Conservation (phyloP, 1,140 invertebrate species). For the Zaprionus davidi region DNA sequence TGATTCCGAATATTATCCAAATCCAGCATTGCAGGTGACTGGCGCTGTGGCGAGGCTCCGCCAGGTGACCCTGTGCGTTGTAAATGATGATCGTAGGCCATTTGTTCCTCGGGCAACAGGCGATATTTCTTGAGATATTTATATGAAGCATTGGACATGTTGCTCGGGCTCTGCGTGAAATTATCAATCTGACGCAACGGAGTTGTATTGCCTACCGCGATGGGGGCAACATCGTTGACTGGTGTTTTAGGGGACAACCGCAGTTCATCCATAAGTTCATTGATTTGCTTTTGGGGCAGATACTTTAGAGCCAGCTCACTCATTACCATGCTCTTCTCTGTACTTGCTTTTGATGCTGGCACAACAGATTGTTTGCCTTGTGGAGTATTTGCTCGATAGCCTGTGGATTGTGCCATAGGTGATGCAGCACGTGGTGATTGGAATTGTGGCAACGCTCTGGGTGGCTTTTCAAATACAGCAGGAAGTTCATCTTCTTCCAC, state of each 20-base stretch:
- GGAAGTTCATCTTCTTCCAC: slow-evolving; percentile 56
- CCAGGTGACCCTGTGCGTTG: slow-evolving; percentile 22
- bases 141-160: slow-evolving; percentile 81
- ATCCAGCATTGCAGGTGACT: slow-evolving; percentile 52
- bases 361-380: slow-evolving; percentile 32
- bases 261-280: slow-evolving; percentile 72
- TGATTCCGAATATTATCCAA: slow-evolving; percentile 75
- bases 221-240: slow-evolving; percentile 1
- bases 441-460: slow-evolving; percentile 42
- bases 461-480: slow-evolving; percentile 5
- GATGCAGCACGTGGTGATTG: slow-evolving; percentile 58
- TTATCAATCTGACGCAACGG: slow-evolving; percentile 71
- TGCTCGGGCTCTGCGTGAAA: slow-evolving; percentile 60
- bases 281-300: slow-evolving; percentile 68
- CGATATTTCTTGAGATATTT: slow-evolving; percentile 80
- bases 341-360: slow-evolving; percentile 47
- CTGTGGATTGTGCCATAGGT: slow-evolving; percentile 73
- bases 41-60: slow-evolving; percentile 24
- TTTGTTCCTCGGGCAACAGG: slow-evolving; percentile 67
- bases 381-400: slow-evolving; percentile 61
- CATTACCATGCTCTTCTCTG: slow-evolving; percentile 78
- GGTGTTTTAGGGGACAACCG: slow-evolving; percentile 36
- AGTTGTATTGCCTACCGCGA: slow-evolving; percentile 21
- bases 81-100: slow-evolving; percentile 35
- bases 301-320: slow-evolving; percentile 79